phyloP scores from a whole-genome alignment of 2,888 invertebrate genomes.

The Trachelus tabidus region DNA sequence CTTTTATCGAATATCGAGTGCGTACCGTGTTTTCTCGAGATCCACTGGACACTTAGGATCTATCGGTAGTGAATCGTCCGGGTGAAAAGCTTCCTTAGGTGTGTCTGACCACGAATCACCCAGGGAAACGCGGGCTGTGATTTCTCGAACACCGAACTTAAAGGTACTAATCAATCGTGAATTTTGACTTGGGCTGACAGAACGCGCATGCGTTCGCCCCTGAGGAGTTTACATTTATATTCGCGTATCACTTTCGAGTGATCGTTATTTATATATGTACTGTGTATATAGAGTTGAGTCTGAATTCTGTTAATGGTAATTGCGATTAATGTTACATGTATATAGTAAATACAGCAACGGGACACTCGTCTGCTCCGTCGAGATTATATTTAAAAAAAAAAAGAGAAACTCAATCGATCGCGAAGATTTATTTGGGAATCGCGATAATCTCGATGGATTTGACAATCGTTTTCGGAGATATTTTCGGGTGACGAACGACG shows the following conservation, averaged over 20 bases:
- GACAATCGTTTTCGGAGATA: slow-evolving; percentile 11
- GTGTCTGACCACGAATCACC: not conserved
- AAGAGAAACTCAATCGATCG: not conserved
- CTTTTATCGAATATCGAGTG: not conserved
- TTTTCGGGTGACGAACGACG: slow-evolving; percentile 14
- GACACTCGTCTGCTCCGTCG: not conserved
- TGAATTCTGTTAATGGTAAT: not conserved
- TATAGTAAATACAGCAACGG: not conserved
- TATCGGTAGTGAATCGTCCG: not conserved
- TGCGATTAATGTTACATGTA: not conserved
- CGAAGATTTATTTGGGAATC: not conserved
- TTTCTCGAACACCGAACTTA: not conserved
- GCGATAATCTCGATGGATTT: not conserved
- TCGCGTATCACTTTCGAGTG: not conserved
- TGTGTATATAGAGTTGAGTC: not conserved
- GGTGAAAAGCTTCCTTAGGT: not conserved
- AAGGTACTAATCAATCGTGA: not conserved
- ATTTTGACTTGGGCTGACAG: not conserved
- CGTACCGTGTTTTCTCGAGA: not conserved
- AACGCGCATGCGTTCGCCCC: not conserved
- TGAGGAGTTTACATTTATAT: not conserved
- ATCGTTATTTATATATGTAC: not conserved
- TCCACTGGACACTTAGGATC: not conserved
- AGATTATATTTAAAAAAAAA: not conserved
- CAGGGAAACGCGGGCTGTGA: not conserved